phyloP scores from a whole-genome alignment of 2,113 vertebrate species.

The Euleptes europaea region DNA sequence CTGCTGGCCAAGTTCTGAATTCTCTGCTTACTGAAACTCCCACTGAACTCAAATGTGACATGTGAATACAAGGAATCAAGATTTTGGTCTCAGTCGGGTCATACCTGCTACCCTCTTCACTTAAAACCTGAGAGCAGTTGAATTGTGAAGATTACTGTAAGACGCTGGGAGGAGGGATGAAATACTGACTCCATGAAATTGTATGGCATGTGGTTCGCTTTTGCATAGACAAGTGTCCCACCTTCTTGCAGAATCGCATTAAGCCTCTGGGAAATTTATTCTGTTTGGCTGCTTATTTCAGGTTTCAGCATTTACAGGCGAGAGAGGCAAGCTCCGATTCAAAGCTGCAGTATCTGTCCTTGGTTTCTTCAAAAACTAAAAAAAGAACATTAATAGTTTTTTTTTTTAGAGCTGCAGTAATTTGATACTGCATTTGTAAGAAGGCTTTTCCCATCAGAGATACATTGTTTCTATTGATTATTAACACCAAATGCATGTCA shows the following conservation, averaged over 20 bases:
- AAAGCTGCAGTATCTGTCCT: background rate
- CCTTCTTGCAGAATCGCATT: slow-evolving; percentile 46
- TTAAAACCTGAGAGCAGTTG: background rate
- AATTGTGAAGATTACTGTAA: slow-evolving; percentile 7
- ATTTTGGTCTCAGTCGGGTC: background rate
- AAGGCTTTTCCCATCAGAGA: background rate
- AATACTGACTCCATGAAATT: background rate
- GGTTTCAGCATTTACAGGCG: background rate
- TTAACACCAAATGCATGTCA: fast-evolving
- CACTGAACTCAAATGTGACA: fast-evolving
- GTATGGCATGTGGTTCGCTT: slow-evolving; percentile 44
- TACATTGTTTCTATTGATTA: background rate
- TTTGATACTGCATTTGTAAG: slow-evolving; percentile 4
- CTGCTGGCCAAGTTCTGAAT: slow-evolving; percentile 1
- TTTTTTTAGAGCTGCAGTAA: background rate
- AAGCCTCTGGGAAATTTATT: slow-evolving; percentile 21
- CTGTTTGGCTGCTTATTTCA: background rate
- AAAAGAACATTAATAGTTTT: background rate
- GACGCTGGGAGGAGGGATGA: background rate
- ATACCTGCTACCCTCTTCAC: background rate
- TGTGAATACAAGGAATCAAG: background rate
- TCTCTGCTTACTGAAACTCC: background rate
- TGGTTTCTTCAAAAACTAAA: background rate
- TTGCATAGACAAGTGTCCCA: slow-evolving; percentile 37
- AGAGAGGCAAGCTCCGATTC: background rate